Evolutionary conservation across 1,140 invertebrate genomes (phyloP), one percentile per base, ranked within the genome.

Genomic region (Papilio dardanus): DNA sequence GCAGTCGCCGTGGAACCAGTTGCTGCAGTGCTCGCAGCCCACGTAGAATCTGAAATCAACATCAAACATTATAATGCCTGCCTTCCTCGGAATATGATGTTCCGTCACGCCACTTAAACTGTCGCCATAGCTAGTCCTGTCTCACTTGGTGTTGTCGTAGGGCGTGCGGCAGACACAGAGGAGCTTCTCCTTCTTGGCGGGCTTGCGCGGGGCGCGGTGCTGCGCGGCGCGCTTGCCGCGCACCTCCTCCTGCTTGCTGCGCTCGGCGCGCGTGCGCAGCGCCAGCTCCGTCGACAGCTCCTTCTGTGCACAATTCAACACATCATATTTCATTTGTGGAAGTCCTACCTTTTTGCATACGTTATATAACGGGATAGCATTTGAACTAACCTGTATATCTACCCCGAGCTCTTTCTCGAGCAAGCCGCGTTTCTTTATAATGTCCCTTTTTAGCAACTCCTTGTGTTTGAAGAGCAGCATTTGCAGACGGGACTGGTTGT

Each of bases 1-100:
- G 90, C 99, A 99, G 82, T 98, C 96, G 2, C 98, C 98, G 91
- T 99, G 99, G 94, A 99, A 99, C 98, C 99, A 99, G 93, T 99
- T 99, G 81, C 97, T 98, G 91, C 99, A 99, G 74, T 98, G 93
- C 93, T 99, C 99, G 94, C 99, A 99, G 40, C 98, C 98, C 79
- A 99, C 98, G 93, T 99, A 99, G 92, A 99, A 99, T 90, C 97
- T 98, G 85, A 75, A 84, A 81, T 50, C 67, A 77, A 77, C 28
- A 16, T 21, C 69, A n/a, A 67, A 58, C 40, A 68, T 24, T 42
- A 35, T 67, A 65, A 68, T 54, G 67, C 1, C 16, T 21, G 4
- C 35, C 66, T 54, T 0, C 8, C 50, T 21, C 1, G 8, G 1
- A 54, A 54, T n/a, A n/a, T n/a, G n/a, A n/a, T n/a, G n/a, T n/a